phyloP scores from a whole-genome alignment of 2,888 invertebrate genomes.

The Belgica antarctica region DNA sequence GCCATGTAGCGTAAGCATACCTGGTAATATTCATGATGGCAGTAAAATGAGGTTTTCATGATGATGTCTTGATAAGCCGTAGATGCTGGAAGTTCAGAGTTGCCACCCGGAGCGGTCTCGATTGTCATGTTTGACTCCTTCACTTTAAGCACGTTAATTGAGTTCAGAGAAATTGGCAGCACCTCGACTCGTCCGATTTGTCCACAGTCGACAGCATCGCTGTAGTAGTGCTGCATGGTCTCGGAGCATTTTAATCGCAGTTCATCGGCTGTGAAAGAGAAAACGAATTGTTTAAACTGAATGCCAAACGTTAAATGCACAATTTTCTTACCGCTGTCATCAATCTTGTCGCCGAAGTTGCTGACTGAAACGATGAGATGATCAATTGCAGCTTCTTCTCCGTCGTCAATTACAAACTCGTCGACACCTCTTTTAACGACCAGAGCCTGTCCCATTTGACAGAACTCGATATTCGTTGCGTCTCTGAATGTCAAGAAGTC shows the following conservation, averaged over 20 bases:
- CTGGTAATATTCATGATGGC: conserved; percentile 30
- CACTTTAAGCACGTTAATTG: conserved; percentile 38
- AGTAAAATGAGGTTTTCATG: conserved; percentile 28
- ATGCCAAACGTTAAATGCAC: not conserved
- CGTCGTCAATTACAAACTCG: conserved; percentile 36
- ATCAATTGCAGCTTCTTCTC: conserved; percentile 31
- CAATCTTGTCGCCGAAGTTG: conserved; percentile 36
- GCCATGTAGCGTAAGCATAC: conserved; percentile 3
- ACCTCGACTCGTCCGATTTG: conserved; percentile 33
- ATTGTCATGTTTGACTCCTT: conserved; percentile 4
- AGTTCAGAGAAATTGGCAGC: conserved; percentile 23
- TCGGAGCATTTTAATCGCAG: conserved; percentile 28
- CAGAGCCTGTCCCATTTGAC: conserved; percentile 14
- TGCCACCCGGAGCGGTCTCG: not conserved
- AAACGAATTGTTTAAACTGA: not conserved
- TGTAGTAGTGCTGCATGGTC: conserved; percentile 30
- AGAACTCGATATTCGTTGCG: conserved; percentile 16
- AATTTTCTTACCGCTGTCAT: conserved; percentile 37
- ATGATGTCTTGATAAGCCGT: not conserved
- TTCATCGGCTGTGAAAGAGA: conserved; percentile 33
- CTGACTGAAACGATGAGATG: conserved; percentile 34
- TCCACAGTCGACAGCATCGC: conserved; percentile 35
- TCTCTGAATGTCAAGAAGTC: conserved; percentile 12
- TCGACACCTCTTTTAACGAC: conserved; percentile 28
- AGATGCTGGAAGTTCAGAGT: not conserved